phyloP scores from a whole-genome alignment of 2,797 vertebrate species.

The Alexandromys oeconomus region DNA sequence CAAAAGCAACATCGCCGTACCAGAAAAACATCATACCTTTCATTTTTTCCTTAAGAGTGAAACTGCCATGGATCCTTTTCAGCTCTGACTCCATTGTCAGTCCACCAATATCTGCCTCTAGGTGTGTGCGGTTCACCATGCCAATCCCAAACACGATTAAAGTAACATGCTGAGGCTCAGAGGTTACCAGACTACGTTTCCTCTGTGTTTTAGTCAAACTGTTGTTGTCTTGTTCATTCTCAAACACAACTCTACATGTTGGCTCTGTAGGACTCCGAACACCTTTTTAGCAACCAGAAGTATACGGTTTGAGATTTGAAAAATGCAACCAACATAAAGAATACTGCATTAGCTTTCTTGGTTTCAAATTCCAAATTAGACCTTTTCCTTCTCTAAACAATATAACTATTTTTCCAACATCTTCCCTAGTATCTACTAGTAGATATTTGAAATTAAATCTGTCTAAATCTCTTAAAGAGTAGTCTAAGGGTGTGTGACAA shows the following conservation, averaged over 20 bases:
- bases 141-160: conserved; percentile 98
- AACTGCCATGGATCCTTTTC: conserved; percentile 98
- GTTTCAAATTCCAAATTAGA: neutral
- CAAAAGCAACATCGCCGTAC: neutral
- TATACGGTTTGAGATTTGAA: neutral
- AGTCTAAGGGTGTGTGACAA: neutral
- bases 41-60: conserved; percentile 99
- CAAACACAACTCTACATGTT: conserved; percentile 94
- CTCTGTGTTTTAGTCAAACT: conserved; percentile 88
- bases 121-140: conserved; percentile 98
- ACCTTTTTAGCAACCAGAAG: conserved; percentile 80
- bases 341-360: neutral
- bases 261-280: conserved; percentile 93
- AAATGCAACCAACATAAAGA: neutral
- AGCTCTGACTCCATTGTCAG: conserved; percentile 99
- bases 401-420: neutral
- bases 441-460: neutral
- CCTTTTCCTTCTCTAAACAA: neutral
- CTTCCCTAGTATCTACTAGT: neutral
- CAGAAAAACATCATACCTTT: conserved; percentile 90
- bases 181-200: conserved; percentile 94
- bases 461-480: neutral
- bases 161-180: conserved; percentile 97
- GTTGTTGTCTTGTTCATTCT: conserved; percentile 94
- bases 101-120: conserved; percentile 98